A percentile compares a stretch with the other conserved stretches of the same genome.
phyloP scores from a whole-genome alignment of 2,888 invertebrate genomes.

The Drosophila peninsularis region DNA sequence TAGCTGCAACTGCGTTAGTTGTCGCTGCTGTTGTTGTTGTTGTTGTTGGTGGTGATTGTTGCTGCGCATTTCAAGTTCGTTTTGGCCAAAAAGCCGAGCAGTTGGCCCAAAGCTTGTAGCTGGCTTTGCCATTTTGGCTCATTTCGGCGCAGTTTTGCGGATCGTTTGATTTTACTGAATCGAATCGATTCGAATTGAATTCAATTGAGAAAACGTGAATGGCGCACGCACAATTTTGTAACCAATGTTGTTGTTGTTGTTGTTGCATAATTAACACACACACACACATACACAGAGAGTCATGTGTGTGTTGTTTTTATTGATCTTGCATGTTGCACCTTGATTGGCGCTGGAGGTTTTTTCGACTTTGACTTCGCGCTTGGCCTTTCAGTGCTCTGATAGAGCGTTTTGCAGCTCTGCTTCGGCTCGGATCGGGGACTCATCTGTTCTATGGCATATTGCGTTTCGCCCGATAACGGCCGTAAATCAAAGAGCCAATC shows the following conservation, averaged over 20 bases:
- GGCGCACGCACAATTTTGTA: slow-evolving; percentile 67
- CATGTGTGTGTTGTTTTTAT: slow-evolving; percentile 30
- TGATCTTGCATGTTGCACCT: slow-evolving; percentile 70
- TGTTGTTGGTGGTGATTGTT: slow-evolving; percentile 55
- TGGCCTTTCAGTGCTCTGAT: slow-evolving; percentile 33
- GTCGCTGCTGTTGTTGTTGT: slow-evolving; percentile 34
- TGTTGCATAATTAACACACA: slow-evolving; percentile 52
- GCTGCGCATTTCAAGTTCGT: slow-evolving; percentile 64
- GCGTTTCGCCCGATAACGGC: slow-evolving; percentile 12
- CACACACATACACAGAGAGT: slow-evolving; percentile 1
- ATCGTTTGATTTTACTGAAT: slow-evolving; percentile 49
- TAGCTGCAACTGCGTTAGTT: slow-evolving; percentile 41
- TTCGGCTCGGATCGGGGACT: slow-evolving; percentile 6
- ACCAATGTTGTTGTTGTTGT: slow-evolving; percentile 16
- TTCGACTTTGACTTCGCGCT: slow-evolving; percentile 46
- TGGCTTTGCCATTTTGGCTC: slow-evolving; percentile 55
- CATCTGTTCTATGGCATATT: slow-evolving; percentile 28
- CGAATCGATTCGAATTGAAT: slow-evolving; percentile 30
- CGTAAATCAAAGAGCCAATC: slow-evolving; percentile 52
- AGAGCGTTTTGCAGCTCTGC: background rate
- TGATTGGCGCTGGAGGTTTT: slow-evolving; percentile 56
- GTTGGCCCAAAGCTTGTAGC: slow-evolving; percentile 11
- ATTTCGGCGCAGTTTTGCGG: slow-evolving; percentile 48
- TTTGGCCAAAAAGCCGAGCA: slow-evolving; percentile 31
- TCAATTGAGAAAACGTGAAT: slow-evolving; percentile 60